Evolutionary conservation across 2,888 invertebrate genomes (phyloP), one percentile per base, ranked within the genome.

Genomic region (Hypomecis atomaria): DNA sequence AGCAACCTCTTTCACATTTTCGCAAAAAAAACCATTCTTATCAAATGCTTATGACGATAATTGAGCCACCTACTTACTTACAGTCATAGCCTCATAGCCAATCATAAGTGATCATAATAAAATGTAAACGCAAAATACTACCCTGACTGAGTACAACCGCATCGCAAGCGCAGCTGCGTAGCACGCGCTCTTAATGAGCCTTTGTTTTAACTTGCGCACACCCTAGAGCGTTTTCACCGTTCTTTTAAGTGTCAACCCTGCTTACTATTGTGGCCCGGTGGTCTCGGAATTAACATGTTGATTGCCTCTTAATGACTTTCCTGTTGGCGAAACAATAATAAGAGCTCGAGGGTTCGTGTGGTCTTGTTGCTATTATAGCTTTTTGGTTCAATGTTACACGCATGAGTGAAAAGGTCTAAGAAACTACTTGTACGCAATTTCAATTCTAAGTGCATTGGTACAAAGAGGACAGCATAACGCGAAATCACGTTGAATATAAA

Each of bases 121-220:
- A 40, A 23, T 8, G n/a, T 49, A 33, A 10, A 23, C 10, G 34
- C 10, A 49, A 49, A 49, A 49, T 37, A 52, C 11, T 49, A n/a
- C 6, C 9, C 43, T 49, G n/a, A 42, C 7, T n/a, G 23, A 9
- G 40, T 40, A 48, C 55, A 54, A 52, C 58, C 69, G 78, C 78
- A 73, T 58, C 69, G 78, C 78, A 74, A 54, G 73, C 78, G 81
- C 90, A 90, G 89, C 89, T 90, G 90, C 81, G 73, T 50, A 77
- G 84, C 90, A 89, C 90, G 88, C 87, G 89, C 85, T 82, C 86
- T 88, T 85, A 86, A 87, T 88, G 83, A 76, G 74, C 73, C 79
- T 85, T 88, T 88, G 88, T 88, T 66, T 66, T 47, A 56, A 37
- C 13, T 37, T 45, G 48, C 50, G 38, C 52, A 50, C 62, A 43